Percentiles rank a stretch among this genome's conserved stretches.
Conservation (phyloP, 2,797 vertebrate genomes). For the Adelosebastes latens region DNA sequence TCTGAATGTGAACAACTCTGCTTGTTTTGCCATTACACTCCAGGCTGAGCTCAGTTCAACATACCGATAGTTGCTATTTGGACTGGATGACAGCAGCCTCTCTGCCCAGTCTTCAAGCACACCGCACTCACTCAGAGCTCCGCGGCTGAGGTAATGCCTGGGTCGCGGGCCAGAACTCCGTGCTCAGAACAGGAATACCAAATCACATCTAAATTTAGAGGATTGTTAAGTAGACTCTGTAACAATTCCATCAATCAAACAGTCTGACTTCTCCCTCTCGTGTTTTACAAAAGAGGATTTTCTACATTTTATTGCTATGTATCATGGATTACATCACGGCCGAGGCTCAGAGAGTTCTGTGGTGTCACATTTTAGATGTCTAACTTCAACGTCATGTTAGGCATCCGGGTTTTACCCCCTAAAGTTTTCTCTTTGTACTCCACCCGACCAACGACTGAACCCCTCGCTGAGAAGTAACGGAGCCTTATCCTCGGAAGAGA, state of each 20-base stretch:
- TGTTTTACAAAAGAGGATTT: conserved; percentile 69
- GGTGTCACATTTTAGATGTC: conserved; percentile 53
- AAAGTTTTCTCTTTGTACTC: conserved; percentile 3
- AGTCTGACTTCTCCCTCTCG: conserved; percentile 59
- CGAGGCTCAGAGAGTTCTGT: conserved; percentile 23
- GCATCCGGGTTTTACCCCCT: not conserved
- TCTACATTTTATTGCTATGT: conserved; percentile 61
- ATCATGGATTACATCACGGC: conserved; percentile 65
- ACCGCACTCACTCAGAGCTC: conserved; percentile 71
- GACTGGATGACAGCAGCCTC: conserved; percentile 76
- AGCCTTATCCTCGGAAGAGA: conserved; percentile 44
- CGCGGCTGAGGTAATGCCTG: conserved; percentile 82
- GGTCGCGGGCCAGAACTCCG: conserved; percentile 73
- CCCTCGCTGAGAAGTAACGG: not conserved
- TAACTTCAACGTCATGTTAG: conserved; percentile 28
- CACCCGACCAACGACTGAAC: conserved; percentile 53
- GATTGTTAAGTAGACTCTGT: conserved; percentile 78
- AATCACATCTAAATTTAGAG: conserved; percentile 83
- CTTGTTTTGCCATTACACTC: conserved; percentile 70
- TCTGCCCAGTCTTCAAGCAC: conserved; percentile 63
- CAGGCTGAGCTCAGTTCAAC: conserved; percentile 66
- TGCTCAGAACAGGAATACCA: conserved; percentile 65
- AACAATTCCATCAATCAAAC: conserved; percentile 80
- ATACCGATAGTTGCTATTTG: conserved; percentile 71
- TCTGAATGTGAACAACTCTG: conserved; percentile 62